Percentiles rank a stretch among this genome's conserved stretches.
phyloP scores from a whole-genome alignment of 2,113 vertebrate genomes.

The Balaenoptera acutorostrata region DNA sequence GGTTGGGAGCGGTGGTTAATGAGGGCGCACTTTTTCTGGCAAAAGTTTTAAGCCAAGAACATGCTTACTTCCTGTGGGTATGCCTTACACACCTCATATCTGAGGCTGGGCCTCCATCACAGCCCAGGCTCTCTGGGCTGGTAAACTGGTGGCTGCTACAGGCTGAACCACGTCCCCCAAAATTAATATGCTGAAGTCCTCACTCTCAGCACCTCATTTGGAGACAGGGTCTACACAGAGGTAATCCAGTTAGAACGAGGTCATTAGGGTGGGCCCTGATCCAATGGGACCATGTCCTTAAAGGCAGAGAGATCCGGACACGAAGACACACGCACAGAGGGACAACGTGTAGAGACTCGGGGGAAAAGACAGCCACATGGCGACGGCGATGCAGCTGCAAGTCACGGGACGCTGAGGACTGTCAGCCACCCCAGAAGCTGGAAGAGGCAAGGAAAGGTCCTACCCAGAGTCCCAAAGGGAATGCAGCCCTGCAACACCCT shows the following conservation, averaged over 20 bases:
- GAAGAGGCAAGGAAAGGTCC: not conserved
- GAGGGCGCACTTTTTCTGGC: not conserved
- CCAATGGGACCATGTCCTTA: not conserved
- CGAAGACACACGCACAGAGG: not conserved
- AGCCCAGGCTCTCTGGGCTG: not conserved
- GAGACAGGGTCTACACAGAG: not conserved
- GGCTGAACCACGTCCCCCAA: not conserved
- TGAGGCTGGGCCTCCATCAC: not conserved
- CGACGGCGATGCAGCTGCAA: fast-evolving
- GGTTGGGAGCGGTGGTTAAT: not conserved
- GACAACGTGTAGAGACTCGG: not conserved
- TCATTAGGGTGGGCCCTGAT: not conserved
- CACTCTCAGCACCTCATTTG: not conserved
- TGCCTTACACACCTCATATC: not conserved
- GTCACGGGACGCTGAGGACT: not conserved
- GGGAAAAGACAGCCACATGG: not conserved
- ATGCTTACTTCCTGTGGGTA: not conserved
- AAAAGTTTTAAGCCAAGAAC: not conserved
- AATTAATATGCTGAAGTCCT: not conserved
- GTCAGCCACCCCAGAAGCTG: not conserved
- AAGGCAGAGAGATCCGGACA: not conserved
- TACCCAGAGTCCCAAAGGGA: not conserved
- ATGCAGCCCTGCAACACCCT: not conserved
- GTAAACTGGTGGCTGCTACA: not conserved
- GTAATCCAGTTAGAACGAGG: not conserved